Evolutionary conservation across 1,140 invertebrate genomes (phyloP).

Genomic region (Eriosoma lanigerum): DNA sequence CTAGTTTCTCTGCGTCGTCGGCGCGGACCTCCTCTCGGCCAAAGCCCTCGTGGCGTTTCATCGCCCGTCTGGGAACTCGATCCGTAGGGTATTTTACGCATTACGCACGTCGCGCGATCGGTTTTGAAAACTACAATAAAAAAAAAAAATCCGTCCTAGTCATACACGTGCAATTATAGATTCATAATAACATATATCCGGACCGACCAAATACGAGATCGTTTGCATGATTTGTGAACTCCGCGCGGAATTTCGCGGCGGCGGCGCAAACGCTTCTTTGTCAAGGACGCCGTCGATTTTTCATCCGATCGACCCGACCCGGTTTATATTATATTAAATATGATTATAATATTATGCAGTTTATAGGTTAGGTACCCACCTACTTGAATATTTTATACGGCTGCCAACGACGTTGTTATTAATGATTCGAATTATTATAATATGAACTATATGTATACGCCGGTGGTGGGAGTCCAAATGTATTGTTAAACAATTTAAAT

Average conservation of each 20-base stretch:
- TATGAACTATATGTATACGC: too few relatives aligned
- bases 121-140: neutral
- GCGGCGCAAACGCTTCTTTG: too few relatives aligned
- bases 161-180: neutral
- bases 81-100: neutral
- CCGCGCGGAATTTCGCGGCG: constrained; percentile 7
- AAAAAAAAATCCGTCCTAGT: neutral
- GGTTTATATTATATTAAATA: neutral
- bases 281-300: neutral
- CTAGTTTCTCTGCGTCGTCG: constrained; percentile 1
- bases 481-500: too few relatives aligned
- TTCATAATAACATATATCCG: too few relatives aligned
- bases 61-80: neutral
- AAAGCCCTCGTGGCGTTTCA: neutral
- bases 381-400: too few relatives aligned
- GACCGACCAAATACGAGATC: neutral
- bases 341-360: too few relatives aligned
- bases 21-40: neutral
- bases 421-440: too few relatives aligned
- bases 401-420: too few relatives aligned
- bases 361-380: too few relatives aligned
- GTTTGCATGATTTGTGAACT: neutral
- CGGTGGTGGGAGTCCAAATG: too few relatives aligned
- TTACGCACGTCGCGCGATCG: neutral
- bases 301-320: neutral